These are phyloP conservation scores for Sitophilus oryzae DNA, from an alignment of 1,140 invertebrate species.

Conservation along the genomic window DNA sequence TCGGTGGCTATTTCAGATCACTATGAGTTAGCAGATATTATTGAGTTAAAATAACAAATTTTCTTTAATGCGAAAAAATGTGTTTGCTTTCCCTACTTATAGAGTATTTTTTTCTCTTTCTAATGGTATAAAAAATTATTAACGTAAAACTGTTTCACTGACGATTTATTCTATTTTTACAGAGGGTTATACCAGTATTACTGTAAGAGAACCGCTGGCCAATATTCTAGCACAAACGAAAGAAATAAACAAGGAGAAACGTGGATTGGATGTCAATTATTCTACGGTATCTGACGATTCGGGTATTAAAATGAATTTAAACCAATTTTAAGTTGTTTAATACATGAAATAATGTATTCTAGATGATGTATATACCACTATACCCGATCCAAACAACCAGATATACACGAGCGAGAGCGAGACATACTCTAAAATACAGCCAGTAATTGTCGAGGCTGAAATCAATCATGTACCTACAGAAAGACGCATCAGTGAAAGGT, in stretches of 20 bases:
- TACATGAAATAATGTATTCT: conserved; percentile 32
- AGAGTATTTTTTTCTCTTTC: too few species aligned
- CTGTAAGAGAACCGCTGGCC: conserved; percentile 77
- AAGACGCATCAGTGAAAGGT: conserved; percentile 23
- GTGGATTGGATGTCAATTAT: conserved; percentile 66
- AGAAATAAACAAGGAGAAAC: conserved; percentile 46
- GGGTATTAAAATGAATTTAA: conserved; percentile 47
- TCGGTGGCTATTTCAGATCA: too few species aligned
- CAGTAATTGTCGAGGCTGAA: conserved; percentile 50
- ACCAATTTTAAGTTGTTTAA: too few species aligned
- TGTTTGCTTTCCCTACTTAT: too few species aligned
- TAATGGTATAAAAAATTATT: too few species aligned
- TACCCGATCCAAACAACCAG: conserved; percentile 69
- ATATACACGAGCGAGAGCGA: conserved; percentile 76
- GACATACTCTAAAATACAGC: conserved; percentile 77
- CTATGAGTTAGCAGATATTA: too few species aligned
- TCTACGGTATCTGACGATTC: conserved; percentile 80
- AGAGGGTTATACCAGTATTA: conserved; percentile 88
- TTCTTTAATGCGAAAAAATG: too few species aligned
- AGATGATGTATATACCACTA: conserved; percentile 88
- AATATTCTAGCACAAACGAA: conserved; percentile 57
- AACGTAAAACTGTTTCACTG: too few species aligned
- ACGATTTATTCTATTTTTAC: too few species aligned
- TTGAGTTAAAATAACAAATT: too few species aligned
- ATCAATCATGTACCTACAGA: conserved; percentile 42